Conservation (phyloP, 1,140 invertebrate genomes). For the Hyles vespertilio region DNA sequence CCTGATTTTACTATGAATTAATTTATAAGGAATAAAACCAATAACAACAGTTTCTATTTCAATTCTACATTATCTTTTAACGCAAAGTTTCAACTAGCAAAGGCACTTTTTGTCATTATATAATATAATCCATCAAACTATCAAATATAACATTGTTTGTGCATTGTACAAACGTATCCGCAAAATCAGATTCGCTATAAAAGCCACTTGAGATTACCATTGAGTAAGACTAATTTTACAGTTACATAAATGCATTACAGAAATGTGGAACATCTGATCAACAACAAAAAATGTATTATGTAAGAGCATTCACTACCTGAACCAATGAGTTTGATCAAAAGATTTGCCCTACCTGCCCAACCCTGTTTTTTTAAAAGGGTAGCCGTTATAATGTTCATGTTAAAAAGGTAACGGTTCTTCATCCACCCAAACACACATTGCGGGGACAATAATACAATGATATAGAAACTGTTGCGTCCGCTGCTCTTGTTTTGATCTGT, state of each 20-base stretch:
- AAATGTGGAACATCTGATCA: conserved; percentile 42
- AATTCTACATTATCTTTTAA: no score
- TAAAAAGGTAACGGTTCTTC: conserved; percentile 62
- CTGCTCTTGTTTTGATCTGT: conserved; percentile 15
- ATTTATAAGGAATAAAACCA: no score
- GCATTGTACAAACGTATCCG: no score
- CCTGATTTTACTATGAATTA: no score
- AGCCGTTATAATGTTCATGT: conserved; percentile 45
- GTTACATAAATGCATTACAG: conserved; percentile 35
- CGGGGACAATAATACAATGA: conserved; percentile 62
- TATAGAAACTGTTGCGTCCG: conserved; percentile 60
- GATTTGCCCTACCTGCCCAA: conserved; percentile 63
- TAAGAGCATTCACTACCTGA: conserved; percentile 45
- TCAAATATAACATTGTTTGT: no score
- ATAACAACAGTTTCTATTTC: no score
- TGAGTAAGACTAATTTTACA: conserved; percentile 20
- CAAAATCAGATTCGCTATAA: neutral
- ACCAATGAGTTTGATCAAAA: conserved; percentile 50
- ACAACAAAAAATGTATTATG: conserved; percentile 44
- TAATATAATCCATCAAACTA: no score
- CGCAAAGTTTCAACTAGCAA: no score
- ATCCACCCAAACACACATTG: conserved; percentile 63
- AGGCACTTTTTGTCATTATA: no score
- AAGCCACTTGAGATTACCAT: conserved; percentile 2
- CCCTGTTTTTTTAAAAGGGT: conserved; percentile 68